Evolutionary conservation across 2,113 vertebrate genomes (phyloP).

Genomic region (Meleagris gallopavo): DNA sequence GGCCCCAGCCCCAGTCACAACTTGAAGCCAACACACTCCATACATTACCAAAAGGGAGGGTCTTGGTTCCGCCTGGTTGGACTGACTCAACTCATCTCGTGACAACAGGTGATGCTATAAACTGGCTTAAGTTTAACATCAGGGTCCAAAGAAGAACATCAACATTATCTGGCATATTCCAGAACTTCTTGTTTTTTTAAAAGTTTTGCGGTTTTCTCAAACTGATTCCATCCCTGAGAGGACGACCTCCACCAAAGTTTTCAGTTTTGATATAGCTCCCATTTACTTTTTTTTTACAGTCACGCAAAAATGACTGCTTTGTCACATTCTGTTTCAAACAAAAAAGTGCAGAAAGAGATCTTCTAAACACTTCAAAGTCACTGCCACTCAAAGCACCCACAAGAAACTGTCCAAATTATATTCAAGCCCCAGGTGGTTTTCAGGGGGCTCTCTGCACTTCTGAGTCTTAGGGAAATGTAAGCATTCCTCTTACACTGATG

Average conservation of each 20-base stretch:
- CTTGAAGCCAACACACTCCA: not conserved
- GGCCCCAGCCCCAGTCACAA: accelerated
- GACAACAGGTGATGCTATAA: not conserved
- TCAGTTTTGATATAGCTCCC: not conserved
- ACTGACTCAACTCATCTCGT: not conserved
- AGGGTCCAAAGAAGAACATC: accelerated
- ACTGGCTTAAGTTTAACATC: not conserved
- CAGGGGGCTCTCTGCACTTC: not conserved
- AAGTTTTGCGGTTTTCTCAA: not conserved
- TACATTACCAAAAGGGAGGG: not conserved
- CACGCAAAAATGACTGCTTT: not conserved
- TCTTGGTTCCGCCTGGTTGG: not conserved
- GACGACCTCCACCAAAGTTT: not conserved
- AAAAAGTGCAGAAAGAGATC: not conserved
- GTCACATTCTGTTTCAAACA: not conserved
- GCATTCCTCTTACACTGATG: not conserved
- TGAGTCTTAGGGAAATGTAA: not conserved
- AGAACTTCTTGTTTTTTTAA: not conserved
- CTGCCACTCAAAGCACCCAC: not conserved
- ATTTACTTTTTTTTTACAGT: not conserved
- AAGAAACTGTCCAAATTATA: not conserved
- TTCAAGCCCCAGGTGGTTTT: not conserved
- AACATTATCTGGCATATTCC: not conserved
- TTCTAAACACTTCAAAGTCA: not conserved
- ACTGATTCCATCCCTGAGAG: not conserved